Base-by-base conservation (phyloP, 2,797 vertebrate species). In the Zalophus californianus region DNA sequence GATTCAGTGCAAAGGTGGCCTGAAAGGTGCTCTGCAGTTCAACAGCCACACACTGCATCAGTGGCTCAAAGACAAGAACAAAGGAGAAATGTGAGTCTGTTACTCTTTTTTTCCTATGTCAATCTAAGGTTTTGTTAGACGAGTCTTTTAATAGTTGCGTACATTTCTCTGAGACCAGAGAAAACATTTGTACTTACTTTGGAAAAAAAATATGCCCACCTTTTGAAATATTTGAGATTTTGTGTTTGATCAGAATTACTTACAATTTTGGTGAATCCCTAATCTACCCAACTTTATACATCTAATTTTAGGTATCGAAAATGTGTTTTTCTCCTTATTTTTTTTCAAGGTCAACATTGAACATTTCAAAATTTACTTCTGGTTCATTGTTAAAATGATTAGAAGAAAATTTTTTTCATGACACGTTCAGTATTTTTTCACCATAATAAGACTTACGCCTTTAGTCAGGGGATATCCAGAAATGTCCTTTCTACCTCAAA, bases 1-100 rank as follows among this genome's bases (percentile, higher is more conserved):
- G 95, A 99, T 99, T 75, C 99, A 99, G 85, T 99, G 99, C 92
- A 99, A 99, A 98, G 99, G 99, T 27, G 99, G 99, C 94, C 98
- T 99, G 8, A 99, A 99, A 97, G 99, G 99, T 2, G 99, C 99
- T 0, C 91, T 99, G 91, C 99, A 99, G 95, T 99, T 99, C 98
- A 99, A 99, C 97, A 99, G 99, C 97, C 99, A 99, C 95, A 99
- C 99, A 0, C 96, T 99, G 78, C 99, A 99, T 50, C 99, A 99
- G 97, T 99, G 99, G 99, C 99, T 99, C 93, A 99, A 99, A 98
- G 99, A 99, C 98, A 99, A 99, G 98, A 99, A 99, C 98, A 99
- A 99, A 98, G 99, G 99, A 96, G 99, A 99, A 98, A 99, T 99
- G 99, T 99, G 97, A 99, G 99, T 98, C 52, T 48, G 32, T 20